These are phyloP conservation scores for Watsonalla binaria DNA, from an alignment of 2,888 invertebrate species.

Conservation along the genomic window DNA sequence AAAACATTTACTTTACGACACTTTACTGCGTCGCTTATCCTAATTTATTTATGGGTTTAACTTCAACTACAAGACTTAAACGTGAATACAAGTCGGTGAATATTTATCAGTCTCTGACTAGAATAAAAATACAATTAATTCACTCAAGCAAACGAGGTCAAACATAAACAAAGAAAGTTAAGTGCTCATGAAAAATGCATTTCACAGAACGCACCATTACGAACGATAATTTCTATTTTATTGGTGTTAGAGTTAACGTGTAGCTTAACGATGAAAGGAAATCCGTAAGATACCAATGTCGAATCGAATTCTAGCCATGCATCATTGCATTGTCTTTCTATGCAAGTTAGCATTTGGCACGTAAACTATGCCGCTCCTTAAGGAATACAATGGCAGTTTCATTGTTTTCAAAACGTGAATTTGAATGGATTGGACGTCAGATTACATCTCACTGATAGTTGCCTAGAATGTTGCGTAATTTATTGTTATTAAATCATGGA, in stretches of 20 bases:
- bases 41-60: not conserved
- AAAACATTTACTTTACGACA: not conserved
- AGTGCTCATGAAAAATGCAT: slow-evolving; percentile 1
- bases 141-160: not conserved
- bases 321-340: slow-evolving; percentile 40
- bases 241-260: slow-evolving; percentile 1
- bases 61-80: not conserved
- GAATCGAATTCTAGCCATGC: slow-evolving; percentile 27
- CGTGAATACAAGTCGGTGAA: not conserved
- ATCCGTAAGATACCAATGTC: slow-evolving; percentile 22
- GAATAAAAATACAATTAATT: not conserved
- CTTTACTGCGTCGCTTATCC: not conserved
- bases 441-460: slow-evolving; percentile 53
- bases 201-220: not conserved
- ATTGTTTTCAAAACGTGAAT: slow-evolving; percentile 52
- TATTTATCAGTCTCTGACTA: not conserved
- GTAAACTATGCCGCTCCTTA: slow-evolving; percentile 47
- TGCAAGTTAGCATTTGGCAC: slow-evolving; percentile 40
- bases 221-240: slow-evolving; percentile 3
- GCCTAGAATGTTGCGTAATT: slow-evolving; percentile 26
- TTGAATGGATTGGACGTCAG: slow-evolving; percentile 44
- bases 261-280: slow-evolving; percentile 6
- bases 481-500: slow-evolving; percentile 18
- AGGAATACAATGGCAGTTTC: slow-evolving; percentile 53
- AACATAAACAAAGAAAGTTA: not conserved